phyloP scores from a whole-genome alignment of 2,888 invertebrate species.

The Drosophila tripunctata region DNA sequence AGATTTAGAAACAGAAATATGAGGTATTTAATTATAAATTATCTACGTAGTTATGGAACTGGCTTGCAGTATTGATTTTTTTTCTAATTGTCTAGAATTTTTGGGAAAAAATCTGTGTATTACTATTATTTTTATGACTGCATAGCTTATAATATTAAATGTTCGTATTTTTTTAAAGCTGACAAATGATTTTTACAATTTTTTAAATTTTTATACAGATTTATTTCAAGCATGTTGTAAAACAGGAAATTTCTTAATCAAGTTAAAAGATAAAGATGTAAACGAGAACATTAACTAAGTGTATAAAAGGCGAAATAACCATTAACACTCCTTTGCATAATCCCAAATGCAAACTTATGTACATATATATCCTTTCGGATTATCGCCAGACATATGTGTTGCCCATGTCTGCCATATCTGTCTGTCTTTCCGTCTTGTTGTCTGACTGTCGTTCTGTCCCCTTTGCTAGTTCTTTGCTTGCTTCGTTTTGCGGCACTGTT shows the following conservation, averaged over 20 bases:
- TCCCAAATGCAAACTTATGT: conserved; percentile 42
- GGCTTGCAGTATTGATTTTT: too few species aligned
- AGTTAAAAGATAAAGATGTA: background rate
- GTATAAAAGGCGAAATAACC: conserved; percentile 21
- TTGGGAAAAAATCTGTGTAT: too few species aligned
- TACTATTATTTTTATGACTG: too few species aligned
- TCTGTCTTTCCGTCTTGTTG: background rate
- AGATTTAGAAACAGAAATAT: too few species aligned
- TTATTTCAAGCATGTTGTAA: too few species aligned
- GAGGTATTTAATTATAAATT: too few species aligned
- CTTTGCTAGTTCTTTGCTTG: conserved; percentile 15
- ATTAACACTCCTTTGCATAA: conserved; percentile 51
- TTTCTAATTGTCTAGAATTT: too few species aligned
- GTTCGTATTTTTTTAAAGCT: too few species aligned
- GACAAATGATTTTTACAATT: too few species aligned
- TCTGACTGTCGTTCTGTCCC: background rate
- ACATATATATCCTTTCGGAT: conserved; percentile 37
- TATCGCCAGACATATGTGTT: conserved; percentile 23
- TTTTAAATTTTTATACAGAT: too few species aligned
- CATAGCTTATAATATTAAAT: too few species aligned
- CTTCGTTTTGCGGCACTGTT: conserved; percentile 37
- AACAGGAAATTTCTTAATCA: background rate
- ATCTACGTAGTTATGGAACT: too few species aligned
- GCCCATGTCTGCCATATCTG: background rate
- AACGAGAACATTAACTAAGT: conserved; percentile 7